A percentile compares a stretch with the other conserved stretches of the same genome.
These are phyloP conservation scores for Umimayanthus chanpuru DNA, from an alignment of 92 coral and sea anemone genomes.

Conservation along the genomic window DNA sequence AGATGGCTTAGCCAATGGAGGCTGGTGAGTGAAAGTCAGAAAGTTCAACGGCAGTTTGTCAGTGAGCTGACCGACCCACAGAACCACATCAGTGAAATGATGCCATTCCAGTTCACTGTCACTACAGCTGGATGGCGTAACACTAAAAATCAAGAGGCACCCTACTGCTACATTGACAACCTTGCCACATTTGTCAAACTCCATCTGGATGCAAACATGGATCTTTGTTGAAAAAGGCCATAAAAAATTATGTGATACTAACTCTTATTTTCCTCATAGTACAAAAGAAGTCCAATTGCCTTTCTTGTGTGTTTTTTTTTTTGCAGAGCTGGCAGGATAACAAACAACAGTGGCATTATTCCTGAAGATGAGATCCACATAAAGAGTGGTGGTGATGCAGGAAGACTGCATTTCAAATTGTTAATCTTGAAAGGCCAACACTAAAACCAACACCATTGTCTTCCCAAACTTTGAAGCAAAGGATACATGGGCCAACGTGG, in stretches of 20 bases:
- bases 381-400: conserved; percentile 49
- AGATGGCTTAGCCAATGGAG: conserved; percentile 7
- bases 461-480: no score
- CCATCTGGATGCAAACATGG: conserved; percentile 12
- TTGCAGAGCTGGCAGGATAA: background rate
- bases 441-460: background rate
- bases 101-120: conserved; percentile 18
- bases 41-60: background rate
- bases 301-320: no score
- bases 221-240: background rate
- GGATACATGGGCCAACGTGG: no score
- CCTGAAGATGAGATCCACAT: conserved; percentile 41
- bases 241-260: no score
- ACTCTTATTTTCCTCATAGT: no score
- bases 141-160: background rate
- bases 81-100: conserved; percentile 5
- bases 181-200: background rate
- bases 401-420: conserved; percentile 33
- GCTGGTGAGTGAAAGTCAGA: background rate
- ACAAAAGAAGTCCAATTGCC: background rate
- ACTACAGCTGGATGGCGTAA: background rate
- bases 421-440: conserved; percentile 24
- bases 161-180: conserved; percentile 7
- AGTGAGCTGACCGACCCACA: background rate
- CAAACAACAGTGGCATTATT: conserved; percentile 16